Percentiles rank a stretch among this genome's conserved stretches.
Conservation (phyloP, 2,797 vertebrate species). For the Parauchenoglanis ngamensis region DNA sequence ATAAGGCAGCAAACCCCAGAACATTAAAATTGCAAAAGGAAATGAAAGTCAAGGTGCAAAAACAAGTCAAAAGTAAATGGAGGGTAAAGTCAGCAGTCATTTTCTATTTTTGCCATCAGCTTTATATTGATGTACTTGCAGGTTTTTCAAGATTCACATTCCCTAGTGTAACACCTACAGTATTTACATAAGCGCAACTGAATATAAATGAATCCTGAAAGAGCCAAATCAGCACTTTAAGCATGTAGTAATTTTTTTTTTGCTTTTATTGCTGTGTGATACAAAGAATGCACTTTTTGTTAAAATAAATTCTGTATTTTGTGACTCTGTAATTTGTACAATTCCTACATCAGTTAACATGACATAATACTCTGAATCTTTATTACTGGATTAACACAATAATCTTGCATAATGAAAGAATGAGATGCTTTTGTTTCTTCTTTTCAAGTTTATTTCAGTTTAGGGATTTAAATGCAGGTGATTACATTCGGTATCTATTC, state of each 20-base stretch:
- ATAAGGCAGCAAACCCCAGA: background rate
- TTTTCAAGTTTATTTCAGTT: background rate
- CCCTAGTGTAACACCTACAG: background rate
- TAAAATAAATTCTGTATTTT: constrained; percentile 6
- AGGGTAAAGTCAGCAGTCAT: background rate
- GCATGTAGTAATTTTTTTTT: background rate
- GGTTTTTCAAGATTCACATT: background rate
- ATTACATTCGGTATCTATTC: background rate
- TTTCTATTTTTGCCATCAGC: background rate
- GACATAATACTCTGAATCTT: background rate
- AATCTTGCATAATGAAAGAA: background rate
- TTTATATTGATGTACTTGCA: background rate
- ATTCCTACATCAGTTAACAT: background rate
- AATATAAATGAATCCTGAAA: background rate
- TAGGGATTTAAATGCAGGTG: background rate
- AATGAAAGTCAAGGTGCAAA: background rate
- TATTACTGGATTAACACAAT: background rate
- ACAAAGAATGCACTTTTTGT: background rate
- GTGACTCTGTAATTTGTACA: background rate
- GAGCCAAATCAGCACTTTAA: background rate
- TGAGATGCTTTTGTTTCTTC: background rate
- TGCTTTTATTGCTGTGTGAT: background rate
- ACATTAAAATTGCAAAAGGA: background rate
- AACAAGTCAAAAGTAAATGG: background rate
- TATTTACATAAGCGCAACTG: background rate